Percentiles rank a stretch among this genome's conserved stretches.
phyloP scores from a whole-genome alignment of 2,113 vertebrate species.

The Eurystomus gularis region DNA sequence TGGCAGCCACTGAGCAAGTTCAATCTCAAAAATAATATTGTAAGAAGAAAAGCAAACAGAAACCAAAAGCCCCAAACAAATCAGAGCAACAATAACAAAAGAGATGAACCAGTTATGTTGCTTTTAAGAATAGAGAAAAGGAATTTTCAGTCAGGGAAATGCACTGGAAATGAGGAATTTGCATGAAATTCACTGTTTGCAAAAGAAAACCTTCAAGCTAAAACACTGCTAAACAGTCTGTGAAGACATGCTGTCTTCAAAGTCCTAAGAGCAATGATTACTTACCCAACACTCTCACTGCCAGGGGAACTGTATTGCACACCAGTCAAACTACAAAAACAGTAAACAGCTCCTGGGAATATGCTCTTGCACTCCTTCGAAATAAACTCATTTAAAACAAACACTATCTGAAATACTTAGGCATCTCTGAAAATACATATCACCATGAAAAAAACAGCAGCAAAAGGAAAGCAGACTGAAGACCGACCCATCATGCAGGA shows the following conservation, averaged over 20 bases:
- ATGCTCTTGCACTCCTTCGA: neutral
- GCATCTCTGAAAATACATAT: neutral
- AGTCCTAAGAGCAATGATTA: neutral
- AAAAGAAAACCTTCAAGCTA: neutral
- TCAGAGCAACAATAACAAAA: neutral
- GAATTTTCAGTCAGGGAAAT: neutral
- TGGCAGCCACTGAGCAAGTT: neutral
- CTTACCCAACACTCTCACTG: neutral
- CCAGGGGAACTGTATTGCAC: neutral
- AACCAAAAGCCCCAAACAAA: neutral
- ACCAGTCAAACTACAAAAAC: neutral
- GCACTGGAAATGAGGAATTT: neutral
- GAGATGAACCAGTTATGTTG: neutral
- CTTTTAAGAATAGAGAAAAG: neutral
- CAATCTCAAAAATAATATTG: neutral
- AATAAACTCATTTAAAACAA: neutral
- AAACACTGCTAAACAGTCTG: neutral
- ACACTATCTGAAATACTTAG: neutral
- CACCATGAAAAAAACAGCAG: neutral
- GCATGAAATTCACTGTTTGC: neutral
- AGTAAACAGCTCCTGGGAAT: neutral
- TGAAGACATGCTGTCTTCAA: neutral
- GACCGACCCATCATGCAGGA: neutral
- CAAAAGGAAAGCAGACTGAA: neutral
- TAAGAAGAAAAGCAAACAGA: neutral